Conservation (phyloP, 2,113 vertebrate species). For the Malurus elegans region DNA sequence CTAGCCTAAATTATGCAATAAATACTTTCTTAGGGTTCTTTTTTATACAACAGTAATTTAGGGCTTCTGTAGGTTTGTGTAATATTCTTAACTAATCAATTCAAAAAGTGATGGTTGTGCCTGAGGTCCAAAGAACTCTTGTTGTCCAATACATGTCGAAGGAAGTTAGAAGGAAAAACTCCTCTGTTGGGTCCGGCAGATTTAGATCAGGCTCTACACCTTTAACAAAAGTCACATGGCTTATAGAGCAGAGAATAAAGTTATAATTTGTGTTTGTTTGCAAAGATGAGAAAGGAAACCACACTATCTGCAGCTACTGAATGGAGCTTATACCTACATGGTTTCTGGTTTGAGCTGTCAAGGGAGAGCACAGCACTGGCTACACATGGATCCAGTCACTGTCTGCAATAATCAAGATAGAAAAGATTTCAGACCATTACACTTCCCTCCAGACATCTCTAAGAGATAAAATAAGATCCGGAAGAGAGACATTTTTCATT, state of each 20-base stretch:
- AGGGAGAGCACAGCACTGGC: not conserved
- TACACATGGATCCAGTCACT: not conserved
- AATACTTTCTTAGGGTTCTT: not conserved
- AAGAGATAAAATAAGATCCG: not conserved
- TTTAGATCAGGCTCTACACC: not conserved
- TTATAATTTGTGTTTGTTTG: not conserved
- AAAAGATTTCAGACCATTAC: not conserved
- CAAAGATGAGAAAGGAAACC: not conserved
- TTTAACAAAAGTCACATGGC: not conserved
- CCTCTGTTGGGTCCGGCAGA: not conserved
- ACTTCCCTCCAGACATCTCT: not conserved
- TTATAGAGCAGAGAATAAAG: not conserved
- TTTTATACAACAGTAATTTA: not conserved
- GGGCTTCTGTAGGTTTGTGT: not conserved
- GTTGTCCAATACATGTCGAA: not conserved
- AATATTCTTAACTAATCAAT: not conserved
- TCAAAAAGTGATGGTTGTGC: not conserved
- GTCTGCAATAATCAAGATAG: not conserved
- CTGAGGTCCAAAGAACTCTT: not conserved
- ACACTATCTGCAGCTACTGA: not conserved
- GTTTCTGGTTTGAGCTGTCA: not conserved
- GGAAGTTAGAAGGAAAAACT: not conserved
- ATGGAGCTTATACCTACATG: not conserved
- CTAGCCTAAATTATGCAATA: not conserved
- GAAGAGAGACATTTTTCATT: not conserved